These are phyloP conservation scores for Ramazzottius varieornatus DNA, from an alignment of 2,888 invertebrate genomes.

Conservation along the genomic window DNA sequence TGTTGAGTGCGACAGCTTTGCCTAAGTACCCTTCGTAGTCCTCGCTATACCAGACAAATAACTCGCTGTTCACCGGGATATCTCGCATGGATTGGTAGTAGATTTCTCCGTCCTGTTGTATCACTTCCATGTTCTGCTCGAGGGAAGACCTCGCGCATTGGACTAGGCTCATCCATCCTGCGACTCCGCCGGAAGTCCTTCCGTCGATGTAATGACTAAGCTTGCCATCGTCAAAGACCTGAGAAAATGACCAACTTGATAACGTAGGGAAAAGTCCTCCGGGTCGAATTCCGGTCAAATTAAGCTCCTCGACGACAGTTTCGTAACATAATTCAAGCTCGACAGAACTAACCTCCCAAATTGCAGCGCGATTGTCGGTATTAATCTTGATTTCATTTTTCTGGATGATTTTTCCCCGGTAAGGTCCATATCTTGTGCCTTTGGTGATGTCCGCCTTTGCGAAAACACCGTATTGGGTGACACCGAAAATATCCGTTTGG, in stretches of 20 bases:
- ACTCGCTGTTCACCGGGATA: neutral
- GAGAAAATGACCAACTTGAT: neutral
- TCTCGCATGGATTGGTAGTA: neutral
- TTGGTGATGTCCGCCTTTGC: neutral
- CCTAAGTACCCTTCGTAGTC: neutral
- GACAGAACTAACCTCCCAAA: neutral
- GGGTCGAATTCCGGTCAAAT: too few relatives aligned
- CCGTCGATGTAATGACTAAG: conserved; percentile 1
- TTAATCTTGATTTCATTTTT: neutral
- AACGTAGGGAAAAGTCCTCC: too few relatives aligned
- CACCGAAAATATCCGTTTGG: neutral
- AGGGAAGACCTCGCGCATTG: neutral
- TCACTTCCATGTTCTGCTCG: neutral
- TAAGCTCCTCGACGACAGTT: too few relatives aligned
- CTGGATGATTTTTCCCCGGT: neutral
- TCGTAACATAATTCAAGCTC: too few relatives aligned
- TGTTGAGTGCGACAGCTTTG: neutral
- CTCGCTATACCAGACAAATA: neutral
- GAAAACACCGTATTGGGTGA: neutral
- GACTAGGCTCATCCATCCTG: neutral
- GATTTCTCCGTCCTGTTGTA: conserved; percentile 1
- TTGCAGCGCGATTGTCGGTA: neutral
- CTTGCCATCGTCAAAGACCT: conserved; percentile 1
- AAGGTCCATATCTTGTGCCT: neutral
- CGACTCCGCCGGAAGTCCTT: neutral